Evolutionary conservation across 2,888 invertebrate genomes (phyloP), one percentile per base, ranked within the genome.

Genomic region (Euphydryas editha): DNA sequence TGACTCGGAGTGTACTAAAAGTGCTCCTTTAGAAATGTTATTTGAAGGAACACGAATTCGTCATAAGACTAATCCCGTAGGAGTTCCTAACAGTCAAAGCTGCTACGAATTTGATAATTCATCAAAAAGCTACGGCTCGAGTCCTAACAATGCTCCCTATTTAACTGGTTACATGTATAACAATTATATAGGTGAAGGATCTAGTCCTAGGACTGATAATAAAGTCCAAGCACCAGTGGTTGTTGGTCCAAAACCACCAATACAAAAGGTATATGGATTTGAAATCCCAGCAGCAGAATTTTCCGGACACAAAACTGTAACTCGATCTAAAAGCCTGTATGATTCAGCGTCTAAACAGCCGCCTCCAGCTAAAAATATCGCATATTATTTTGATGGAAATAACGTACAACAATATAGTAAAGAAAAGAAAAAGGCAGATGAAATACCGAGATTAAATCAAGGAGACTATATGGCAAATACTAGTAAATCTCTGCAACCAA

Each of bases 1-100:
- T 81, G 97, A 96, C 72, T 96, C 96, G 0, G 95, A 95, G 75
- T 94, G 94, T 73, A 96, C 96, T 7, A 96, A 96, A 83, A 96
- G 96, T 62, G 96, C 96, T 0, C 96, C 96, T 0, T 81, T 96
- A 42, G 96, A 96, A 83, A 94, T 95, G 81, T 82, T 96, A 0
- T 95, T 96, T 68, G 94, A 94, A 77, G 93, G 93, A 0, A 89
- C 94, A 5, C 86, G 91, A 60, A 90, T 90, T 21, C 87, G 86
- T 59, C 83, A 82, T 8, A 87, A 84, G 73, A 79, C 78, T 49
- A 74, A 79, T 39, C 78, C 78, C 11, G 21, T 24, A 15, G 75
- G 75, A 58, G 90, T 93, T 39, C 92, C 91, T 0, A 87, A 85
- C 20, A 93, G 92, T 69, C 91, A 93, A 73, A 93, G 93, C 66